Evolutionary conservation across 2,797 vertebrate species (phyloP).

Genomic region (Enteromius radiatus): DNA sequence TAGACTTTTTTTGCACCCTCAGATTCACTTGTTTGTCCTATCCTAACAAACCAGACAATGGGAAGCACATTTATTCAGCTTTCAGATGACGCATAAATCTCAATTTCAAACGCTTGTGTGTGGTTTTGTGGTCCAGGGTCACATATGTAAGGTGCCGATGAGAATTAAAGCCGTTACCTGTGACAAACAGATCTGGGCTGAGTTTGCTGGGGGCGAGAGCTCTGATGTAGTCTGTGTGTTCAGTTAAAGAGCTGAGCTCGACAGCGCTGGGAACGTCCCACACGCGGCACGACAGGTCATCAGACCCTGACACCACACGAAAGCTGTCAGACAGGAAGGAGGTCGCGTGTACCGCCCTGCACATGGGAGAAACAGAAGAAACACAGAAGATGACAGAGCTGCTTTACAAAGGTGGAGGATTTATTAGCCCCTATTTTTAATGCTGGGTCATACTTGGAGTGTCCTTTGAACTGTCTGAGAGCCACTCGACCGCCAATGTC

Average conservation of each 20-base stretch:
- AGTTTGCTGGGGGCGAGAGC: constrained; percentile 89
- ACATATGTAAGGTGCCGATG: not conserved
- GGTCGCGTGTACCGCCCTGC: constrained; percentile 88
- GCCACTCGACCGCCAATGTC: constrained; percentile 86
- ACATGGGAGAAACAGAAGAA: not conserved
- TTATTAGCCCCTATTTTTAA: not conserved
- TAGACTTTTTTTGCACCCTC: too few species aligned
- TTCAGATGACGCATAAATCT: too few species aligned
- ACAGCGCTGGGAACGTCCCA: constrained; percentile 91
- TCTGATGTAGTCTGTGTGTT: constrained; percentile 93
- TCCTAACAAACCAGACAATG: too few species aligned
- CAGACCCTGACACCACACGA: constrained; percentile 88
- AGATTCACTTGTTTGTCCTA: too few species aligned
- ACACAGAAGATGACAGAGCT: not conserved
- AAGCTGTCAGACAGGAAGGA: constrained; percentile 91
- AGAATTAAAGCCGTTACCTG: constrained; percentile 76
- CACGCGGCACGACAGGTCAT: constrained; percentile 89
- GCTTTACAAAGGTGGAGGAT: not conserved
- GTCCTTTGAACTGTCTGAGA: constrained; percentile 88
- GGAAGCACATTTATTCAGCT: too few species aligned
- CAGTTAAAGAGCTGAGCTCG: constrained; percentile 82
- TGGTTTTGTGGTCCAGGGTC: too few species aligned
- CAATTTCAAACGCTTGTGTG: too few species aligned
- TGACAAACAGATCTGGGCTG: constrained; percentile 91
- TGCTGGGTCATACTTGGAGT: constrained; percentile 56